phyloP scores from a whole-genome alignment of 2,797 vertebrate genomes.

The Centroberyx gerrardi region DNA sequence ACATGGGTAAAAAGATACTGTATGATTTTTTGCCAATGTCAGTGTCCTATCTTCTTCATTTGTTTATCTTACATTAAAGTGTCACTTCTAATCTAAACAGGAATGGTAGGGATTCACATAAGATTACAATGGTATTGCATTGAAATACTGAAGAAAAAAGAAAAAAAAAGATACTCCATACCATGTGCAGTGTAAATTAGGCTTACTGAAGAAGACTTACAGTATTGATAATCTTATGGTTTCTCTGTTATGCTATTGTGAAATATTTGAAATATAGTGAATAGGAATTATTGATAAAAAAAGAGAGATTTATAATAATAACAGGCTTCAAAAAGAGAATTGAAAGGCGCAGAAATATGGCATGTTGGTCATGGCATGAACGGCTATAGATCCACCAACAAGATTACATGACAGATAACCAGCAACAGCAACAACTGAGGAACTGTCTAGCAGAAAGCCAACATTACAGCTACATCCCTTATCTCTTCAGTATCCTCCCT shows the following conservation, averaged over 20 bases:
- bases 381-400: constrained; percentile 68
- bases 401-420: constrained; percentile 73
- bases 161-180: not conserved
- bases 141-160: not conserved
- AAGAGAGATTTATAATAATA: constrained; percentile 37
- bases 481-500: constrained; percentile 53
- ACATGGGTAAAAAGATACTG: constrained; percentile 15
- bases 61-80: constrained; percentile 21
- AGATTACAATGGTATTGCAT: constrained; percentile 15
- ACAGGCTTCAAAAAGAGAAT: constrained; percentile 42
- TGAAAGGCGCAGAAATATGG: constrained; percentile 61
- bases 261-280: constrained; percentile 27
- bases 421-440: constrained; percentile 60
- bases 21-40: constrained; percentile 18
- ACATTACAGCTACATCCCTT: constrained; percentile 46
- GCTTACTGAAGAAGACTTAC: constrained; percentile 12
- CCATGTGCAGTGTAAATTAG: constrained; percentile 10
- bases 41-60: constrained; percentile 4
- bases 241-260: constrained; percentile 19
- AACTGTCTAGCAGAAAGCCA: constrained; percentile 51
- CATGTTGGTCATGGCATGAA: constrained; percentile 64
- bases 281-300: constrained; percentile 34
- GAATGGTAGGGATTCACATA: constrained; percentile 15
- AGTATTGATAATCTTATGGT: not conserved
- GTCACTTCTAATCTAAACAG: constrained; percentile 29